Percentiles rank a stretch among this genome's conserved stretches.
phyloP scores from a whole-genome alignment of 2,113 vertebrate genomes.

The Notechis scutatus region DNA sequence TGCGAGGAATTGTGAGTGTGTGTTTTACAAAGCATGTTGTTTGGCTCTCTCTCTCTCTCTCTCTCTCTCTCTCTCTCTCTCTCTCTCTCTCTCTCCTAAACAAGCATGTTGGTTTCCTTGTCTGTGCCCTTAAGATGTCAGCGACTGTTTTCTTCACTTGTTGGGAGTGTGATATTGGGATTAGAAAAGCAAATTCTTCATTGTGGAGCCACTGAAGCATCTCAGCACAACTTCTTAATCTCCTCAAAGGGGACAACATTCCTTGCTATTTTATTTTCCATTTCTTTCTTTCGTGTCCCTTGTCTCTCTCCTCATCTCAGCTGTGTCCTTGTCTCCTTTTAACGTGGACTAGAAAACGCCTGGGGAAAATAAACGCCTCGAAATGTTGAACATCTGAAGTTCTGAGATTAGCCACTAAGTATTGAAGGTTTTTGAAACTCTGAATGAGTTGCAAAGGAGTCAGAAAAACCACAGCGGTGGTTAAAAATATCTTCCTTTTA shows the following conservation, averaged over 20 bases:
- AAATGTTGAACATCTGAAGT: constrained; percentile 6
- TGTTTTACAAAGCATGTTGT: background rate
- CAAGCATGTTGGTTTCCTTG: background rate
- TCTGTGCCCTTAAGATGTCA: background rate
- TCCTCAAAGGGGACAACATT: background rate
- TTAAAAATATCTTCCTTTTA: constrained; percentile 10
- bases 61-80: accelerated
- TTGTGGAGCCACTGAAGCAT: background rate
- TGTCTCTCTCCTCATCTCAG: background rate
- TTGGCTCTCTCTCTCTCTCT: background rate
- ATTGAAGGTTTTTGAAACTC: background rate
- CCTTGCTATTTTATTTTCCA: too few relatives aligned
- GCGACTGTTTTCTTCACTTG: background rate
- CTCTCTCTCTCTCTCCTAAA: background rate
- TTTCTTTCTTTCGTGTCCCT: background rate
- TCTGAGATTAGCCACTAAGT: background rate
- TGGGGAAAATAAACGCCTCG: background rate
- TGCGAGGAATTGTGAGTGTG: background rate
- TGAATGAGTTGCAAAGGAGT: background rate
- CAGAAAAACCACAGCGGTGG: background rate
- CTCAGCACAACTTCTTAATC: background rate
- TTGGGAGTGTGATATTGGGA: background rate
- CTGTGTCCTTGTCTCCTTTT: background rate
- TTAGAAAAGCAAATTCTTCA: background rate
- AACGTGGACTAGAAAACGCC: background rate